phyloP scores from a whole-genome alignment of 2,888 invertebrate genomes.

The Himalopsyche tibetana region DNA sequence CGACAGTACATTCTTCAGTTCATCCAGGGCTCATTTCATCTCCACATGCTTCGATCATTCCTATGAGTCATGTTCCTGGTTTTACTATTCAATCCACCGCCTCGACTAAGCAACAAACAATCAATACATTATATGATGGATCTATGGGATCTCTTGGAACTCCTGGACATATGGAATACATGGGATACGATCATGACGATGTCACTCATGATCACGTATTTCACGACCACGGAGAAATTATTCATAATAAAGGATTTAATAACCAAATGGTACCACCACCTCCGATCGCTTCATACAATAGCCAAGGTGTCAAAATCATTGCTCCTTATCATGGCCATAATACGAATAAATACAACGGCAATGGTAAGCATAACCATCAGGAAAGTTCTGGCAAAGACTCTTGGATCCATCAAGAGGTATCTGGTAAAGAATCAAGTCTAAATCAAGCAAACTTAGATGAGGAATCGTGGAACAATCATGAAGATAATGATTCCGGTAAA shows the following conservation, averaged over 20 bases:
- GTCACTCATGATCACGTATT: slow-evolving; percentile 76
- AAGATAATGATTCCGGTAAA: background rate
- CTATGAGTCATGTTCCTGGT: background rate
- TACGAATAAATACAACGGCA: background rate
- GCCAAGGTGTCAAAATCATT: slow-evolving; percentile 71
- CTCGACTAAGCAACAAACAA: slow-evolving; percentile 15
- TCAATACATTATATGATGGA: background rate
- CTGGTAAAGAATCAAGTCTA: slow-evolving; percentile 67
- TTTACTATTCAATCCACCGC: slow-evolving; percentile 29
- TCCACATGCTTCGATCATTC: background rate
- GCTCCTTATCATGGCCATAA: slow-evolving; percentile 58
- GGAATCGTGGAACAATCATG: slow-evolving; percentile 64
- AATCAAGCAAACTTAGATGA: slow-evolving; percentile 70
- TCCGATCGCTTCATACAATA: slow-evolving; percentile 72
- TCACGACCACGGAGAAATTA: slow-evolving; percentile 75
- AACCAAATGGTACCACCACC: slow-evolving; percentile 67
- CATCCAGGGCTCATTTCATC: slow-evolving; percentile 16
- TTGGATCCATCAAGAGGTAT: background rate
- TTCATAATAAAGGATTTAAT: slow-evolving; percentile 45
- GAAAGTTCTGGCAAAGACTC: slow-evolving; percentile 6
- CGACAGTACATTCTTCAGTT: slow-evolving; percentile 65
- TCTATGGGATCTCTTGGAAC: slow-evolving; percentile 68
- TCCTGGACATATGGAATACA: slow-evolving; percentile 72
- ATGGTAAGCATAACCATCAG: background rate
- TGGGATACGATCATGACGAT: slow-evolving; percentile 74